These are phyloP conservation scores for Scleropages formosus DNA, from an alignment of 2,797 vertebrate genomes.

Conservation along the genomic window DNA sequence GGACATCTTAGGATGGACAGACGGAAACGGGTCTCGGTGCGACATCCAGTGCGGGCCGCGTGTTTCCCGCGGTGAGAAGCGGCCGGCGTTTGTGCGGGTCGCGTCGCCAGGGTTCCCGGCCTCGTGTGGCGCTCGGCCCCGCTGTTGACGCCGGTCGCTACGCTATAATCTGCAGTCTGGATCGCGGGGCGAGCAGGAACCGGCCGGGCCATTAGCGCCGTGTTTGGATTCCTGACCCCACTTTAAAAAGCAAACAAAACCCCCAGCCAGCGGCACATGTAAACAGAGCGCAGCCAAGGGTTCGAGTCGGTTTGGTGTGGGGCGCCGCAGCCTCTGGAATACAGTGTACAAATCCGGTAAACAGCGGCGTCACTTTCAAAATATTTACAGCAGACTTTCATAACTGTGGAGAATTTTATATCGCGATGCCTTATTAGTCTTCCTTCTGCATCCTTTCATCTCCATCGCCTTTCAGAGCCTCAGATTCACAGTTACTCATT, in stretches of 20 bases:
- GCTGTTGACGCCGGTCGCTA: background rate
- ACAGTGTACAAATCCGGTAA: too few species aligned
- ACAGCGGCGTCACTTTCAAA: too few species aligned
- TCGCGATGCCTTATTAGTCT: background rate
- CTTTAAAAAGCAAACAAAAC: background rate
- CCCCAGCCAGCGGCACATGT: background rate
- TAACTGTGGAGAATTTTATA: background rate
- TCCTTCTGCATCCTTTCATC: constrained; percentile 31
- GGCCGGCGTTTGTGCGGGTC: background rate
- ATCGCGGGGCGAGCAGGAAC: background rate
- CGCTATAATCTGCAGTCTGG: constrained; percentile 4
- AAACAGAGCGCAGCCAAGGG: background rate
- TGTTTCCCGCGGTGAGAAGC: too few species aligned
- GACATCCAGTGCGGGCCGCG: too few species aligned
- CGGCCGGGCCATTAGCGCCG: background rate
- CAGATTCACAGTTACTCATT: too few species aligned
- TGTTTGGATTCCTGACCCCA: background rate
- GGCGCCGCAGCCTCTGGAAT: too few species aligned
- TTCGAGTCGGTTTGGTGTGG: too few species aligned
- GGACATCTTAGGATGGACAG: too few species aligned
- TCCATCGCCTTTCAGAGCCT: background rate
- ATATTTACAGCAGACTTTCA: constrained; percentile 34
- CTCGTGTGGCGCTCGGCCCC: background rate
- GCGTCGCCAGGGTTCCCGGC: background rate
- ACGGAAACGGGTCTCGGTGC: too few species aligned